Base-by-base conservation (phyloP, 2,797 vertebrate species). In the Falco columbarius region DNA sequence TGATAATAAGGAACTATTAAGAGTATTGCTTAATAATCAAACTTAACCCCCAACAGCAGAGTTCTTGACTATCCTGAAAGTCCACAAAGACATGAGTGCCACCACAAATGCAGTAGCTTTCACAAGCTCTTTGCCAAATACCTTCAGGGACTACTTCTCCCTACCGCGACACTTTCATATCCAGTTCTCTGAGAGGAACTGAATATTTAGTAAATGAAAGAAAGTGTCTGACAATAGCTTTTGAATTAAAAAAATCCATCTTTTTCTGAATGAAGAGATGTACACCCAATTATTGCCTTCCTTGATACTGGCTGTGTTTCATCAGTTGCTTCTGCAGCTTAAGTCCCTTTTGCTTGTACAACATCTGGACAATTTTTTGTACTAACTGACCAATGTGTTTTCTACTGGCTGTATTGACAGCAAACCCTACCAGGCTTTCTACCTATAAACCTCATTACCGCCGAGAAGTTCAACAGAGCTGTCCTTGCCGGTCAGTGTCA, bases 11-110 rank as follows among this genome's bases (percentile, higher is more conserved):
- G 18, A 92, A 61, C 47, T 61, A 65, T 24, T 76, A 54, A 32
- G 10, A 59, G 27, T 6, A 44, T 86, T 96, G 84, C 87, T 81
- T 77, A 91, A 95, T 15, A 46, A 91, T 47, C 42, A 47, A 21
- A 75, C 46, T 52, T 61, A 88, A 63, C 29, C 16, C 32, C 32
- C n/a, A 32, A 74, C 5, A 76, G 47, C 44, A 94, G 21, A 83
- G 42, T 32, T 81, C 56, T 59, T 71, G 16, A 40, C 26, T 14
- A 22, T 1, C 29, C 6, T 38, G 6, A 4, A 91, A 72, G 54
- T 24, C 79, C 52, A 75, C 2, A 26, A 38, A n/a, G 11, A 51
- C n/a, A 24, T 0, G 3, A 95, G 21, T 18, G 12, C 11, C 38
- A 36, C 54, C 38, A 81, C 17, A 46, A 85, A n/a, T 49, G 30